Evolutionary conservation across 2,113 vertebrate genomes (phyloP), one percentile per base, ranked within the genome.

Genomic region (Syngnathus typhle): DNA sequence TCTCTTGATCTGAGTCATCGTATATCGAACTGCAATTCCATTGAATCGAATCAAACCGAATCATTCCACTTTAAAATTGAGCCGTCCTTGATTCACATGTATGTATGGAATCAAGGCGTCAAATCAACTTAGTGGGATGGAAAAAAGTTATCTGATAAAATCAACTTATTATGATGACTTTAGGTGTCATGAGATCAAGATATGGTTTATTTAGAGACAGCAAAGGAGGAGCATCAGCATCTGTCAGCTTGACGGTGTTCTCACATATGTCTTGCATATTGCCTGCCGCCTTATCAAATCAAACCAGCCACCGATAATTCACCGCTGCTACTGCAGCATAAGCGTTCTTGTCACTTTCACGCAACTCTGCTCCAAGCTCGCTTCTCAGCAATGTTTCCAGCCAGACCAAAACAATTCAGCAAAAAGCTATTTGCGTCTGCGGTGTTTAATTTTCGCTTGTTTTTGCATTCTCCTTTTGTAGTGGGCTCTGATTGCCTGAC

Each of bases 361-460:
- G 65, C 72, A 66, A 81, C 72, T 71, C 75, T 71, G 81, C 77
- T 82, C 73, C 82, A 75, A 85, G 78, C 70, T 46, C 60, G 66
- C 68, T 58, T 75, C 64, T 86, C 84, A 79, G 84, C 76, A 77
- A 51, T 0, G 65, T 66, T 75, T 61, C n/a, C 39, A 0, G 58
- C 79, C 83, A 87, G 77, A 85, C 79, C 77, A 84, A 83, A 86
- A 84, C 82, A 81, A 84, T 85, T 85, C 71, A 68, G 73, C 76
- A 84, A 83, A 60, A 72, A 78, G 69, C 80, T 84, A 83, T 84
- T 88, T 85, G 78, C 64, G 41, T 82, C 86, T 21, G 54, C 44
- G 64, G 52, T 72, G 64, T 80, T 84, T 82, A 63, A 59, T 87
- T 87, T 85, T 81, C 72, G 62, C 74, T 84, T 82, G 76, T 86